A percentile compares a stretch with the other conserved stretches of the same genome.
phyloP scores from a whole-genome alignment of 2,888 invertebrate genomes.

The Eilema depressum region DNA sequence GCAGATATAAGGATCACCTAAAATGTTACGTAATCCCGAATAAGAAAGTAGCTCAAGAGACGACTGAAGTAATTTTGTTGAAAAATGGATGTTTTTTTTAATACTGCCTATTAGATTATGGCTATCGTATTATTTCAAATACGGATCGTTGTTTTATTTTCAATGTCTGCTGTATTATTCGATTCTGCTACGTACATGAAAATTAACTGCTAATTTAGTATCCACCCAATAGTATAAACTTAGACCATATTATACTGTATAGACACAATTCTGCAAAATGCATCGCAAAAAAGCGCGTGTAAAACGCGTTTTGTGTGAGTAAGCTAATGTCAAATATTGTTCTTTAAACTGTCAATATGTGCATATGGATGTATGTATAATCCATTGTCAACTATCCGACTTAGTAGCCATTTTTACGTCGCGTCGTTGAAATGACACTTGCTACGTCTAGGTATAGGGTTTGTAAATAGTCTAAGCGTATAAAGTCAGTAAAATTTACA shows the following conservation, averaged over 20 bases:
- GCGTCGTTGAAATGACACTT: no score
- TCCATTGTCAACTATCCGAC: no score
- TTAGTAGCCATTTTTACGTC: no score
- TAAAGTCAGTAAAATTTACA: background rate
- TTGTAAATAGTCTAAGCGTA: no score
- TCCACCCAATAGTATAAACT: background rate
- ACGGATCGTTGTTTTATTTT: background rate
- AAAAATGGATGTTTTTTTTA: background rate
- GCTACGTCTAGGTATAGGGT: no score
- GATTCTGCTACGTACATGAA: background rate
- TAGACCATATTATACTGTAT: no score
- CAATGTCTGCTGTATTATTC: background rate
- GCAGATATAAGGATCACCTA: slow-evolving; percentile 44
- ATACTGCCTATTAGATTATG: background rate
- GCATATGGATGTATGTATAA: no score
- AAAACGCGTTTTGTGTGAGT: no score
- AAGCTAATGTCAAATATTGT: no score
- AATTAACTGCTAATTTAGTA: background rate
- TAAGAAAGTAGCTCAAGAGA: slow-evolving; percentile 42
- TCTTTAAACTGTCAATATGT: no score
- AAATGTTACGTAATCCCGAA: slow-evolving; percentile 51
- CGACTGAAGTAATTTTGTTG: slow-evolving; percentile 3
- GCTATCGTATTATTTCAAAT: background rate
- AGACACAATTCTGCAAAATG: no score
- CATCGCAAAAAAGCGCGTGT: no score